Percentiles rank a stretch among this genome's conserved stretches.
Conservation (phyloP, 2,797 vertebrate species). For the Alectoris magna region DNA sequence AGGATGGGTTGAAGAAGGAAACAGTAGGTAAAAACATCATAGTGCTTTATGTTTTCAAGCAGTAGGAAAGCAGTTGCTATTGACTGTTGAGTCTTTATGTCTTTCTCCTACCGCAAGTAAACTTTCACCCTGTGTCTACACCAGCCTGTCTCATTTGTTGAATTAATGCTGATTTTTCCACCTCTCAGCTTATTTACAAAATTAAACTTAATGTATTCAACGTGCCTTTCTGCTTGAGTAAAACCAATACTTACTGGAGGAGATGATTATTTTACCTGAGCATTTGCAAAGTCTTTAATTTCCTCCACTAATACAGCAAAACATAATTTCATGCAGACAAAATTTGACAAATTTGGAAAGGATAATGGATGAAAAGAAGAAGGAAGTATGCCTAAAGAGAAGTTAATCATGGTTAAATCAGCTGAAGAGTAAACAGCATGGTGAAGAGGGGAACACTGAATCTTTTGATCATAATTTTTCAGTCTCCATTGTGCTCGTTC, state of each 20-base stretch:
- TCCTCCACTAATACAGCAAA: background rate
- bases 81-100: background rate
- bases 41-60: background rate
- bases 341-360: background rate
- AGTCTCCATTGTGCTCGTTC: background rate
- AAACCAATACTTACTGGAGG: background rate
- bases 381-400: background rate
- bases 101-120: background rate
- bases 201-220: background rate
- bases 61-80: background rate
- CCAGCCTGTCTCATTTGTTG: background rate
- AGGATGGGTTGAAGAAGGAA: background rate
- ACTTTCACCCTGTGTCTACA: background rate
- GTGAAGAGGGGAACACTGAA: background rate
- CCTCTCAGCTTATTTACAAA: background rate
- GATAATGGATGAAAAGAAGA: background rate
- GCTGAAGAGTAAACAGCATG: background rate
- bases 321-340: background rate
- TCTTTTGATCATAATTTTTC: background rate
- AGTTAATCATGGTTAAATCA: background rate
- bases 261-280: background rate
- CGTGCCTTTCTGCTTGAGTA: background rate
- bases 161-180: background rate
- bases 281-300: background rate
- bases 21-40: background rate